Evolutionary conservation across 2,888 invertebrate genomes (phyloP).

Genomic region (Drosophila macrospina): DNA sequence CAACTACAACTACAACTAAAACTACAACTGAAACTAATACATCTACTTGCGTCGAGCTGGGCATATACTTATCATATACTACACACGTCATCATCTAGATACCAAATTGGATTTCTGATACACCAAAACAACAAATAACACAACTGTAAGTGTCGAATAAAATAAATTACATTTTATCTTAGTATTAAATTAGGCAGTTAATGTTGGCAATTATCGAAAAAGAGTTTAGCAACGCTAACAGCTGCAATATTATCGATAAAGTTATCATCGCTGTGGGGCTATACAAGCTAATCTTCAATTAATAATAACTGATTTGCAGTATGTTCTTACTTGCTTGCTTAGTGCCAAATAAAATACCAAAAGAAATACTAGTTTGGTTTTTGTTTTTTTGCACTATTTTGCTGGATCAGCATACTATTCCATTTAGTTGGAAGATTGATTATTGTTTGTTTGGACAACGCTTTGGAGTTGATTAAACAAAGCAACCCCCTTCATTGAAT

Average conservation of each 20-base stretch:
- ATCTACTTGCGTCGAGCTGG: conserved; percentile 59
- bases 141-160: conserved; percentile 48
- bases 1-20: conserved; percentile 50
- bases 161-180: no score
- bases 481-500: neutral
- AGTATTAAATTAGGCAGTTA: no score
- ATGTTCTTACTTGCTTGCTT: neutral
- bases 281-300: no score
- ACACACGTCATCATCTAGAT: conserved; percentile 20
- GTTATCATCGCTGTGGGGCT: no score
- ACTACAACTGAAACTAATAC: conserved; percentile 50
- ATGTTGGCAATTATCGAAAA: no score
- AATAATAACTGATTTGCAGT: neutral
- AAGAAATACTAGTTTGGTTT: neutral
- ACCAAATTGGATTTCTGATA: conserved; percentile 56
- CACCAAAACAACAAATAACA: conserved; percentile 50
- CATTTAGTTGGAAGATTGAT: conserved; percentile 41
- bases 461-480: conserved; percentile 44
- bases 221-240: no score
- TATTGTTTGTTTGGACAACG: conserved; percentile 41
- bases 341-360: neutral
- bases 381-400: conserved; percentile 7
- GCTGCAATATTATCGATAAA: no score
- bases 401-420: conserved; percentile 24
- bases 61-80: conserved; percentile 38